Percentiles rank a stretch among this genome's conserved stretches.
These are phyloP conservation scores for Apantesis nais DNA, from an alignment of 2,888 invertebrate genomes.

Conservation along the genomic window DNA sequence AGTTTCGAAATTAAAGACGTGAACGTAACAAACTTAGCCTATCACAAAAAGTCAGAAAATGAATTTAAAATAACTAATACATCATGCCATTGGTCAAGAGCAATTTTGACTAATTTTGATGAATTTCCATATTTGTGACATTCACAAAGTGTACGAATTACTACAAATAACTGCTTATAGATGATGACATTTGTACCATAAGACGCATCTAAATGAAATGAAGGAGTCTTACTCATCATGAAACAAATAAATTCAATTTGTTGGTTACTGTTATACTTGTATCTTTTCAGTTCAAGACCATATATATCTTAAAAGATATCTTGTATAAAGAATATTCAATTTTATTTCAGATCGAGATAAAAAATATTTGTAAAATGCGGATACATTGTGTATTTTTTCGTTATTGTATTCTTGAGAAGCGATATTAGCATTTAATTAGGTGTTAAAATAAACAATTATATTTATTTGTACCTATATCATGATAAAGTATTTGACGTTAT, in stretches of 20 bases:
- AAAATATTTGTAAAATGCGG: not conserved
- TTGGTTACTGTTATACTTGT: no score
- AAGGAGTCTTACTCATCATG: not conserved
- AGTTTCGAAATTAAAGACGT: constrained; percentile 4
- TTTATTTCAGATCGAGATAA: not conserved
- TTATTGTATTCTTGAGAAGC: not conserved
- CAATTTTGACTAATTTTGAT: not conserved
- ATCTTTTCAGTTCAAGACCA: not conserved
- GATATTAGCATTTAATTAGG: not conserved
- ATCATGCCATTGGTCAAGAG: not conserved
- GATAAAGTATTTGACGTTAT: not conserved
- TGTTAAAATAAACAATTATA: not conserved
- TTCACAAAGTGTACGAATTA: constrained; percentile 1
- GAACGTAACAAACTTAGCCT: constrained; percentile 1
- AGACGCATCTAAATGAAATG: not conserved
- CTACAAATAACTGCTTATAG: not conserved
- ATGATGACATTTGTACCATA: not conserved
- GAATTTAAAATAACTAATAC: constrained; percentile 1
- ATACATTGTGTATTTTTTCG: not conserved
- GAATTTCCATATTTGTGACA: constrained; percentile 3
- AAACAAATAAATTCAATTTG: not conserved
- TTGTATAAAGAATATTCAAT: not conserved
- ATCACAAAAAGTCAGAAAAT: constrained; percentile 3
- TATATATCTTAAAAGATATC: not conserved
- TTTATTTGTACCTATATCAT: not conserved